phyloP scores from a whole-genome alignment of 2,113 vertebrate species.

The Coregonus clupeaformis region DNA sequence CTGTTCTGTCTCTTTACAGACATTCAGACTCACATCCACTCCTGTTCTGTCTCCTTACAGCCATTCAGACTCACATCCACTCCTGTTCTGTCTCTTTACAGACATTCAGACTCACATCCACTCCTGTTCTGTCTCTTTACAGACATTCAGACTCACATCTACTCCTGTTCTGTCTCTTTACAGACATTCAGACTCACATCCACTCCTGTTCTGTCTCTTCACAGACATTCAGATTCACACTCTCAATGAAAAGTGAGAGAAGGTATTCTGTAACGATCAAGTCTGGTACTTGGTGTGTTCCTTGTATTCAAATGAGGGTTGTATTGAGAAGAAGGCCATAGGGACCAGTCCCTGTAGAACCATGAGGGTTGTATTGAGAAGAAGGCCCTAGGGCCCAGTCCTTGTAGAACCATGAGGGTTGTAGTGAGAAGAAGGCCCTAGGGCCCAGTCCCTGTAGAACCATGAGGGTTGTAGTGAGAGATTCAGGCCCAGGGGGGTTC shows the following conservation, averaged over 20 bases:
- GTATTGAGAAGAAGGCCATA: constrained; percentile 62
- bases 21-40: constrained; percentile 22
- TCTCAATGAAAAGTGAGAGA: no score
- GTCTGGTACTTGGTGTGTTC: constrained; percentile 37
- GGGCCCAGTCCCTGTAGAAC: constrained; percentile 58
- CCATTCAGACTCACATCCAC: no score
- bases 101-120: no score
- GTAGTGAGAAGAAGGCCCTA: constrained; percentile 63
- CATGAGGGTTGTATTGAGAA: constrained; percentile 71
- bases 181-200: no score
- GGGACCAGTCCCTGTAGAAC: constrained; percentile 58
- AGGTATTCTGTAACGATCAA: constrained; percentile 56
- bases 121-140: no score
- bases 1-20: constrained; percentile 52
- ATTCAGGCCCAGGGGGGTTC: no score
- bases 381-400: constrained; percentile 36
- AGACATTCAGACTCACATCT: no score
- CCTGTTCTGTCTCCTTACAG: no score
- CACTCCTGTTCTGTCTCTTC: no score
- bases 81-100: no score
- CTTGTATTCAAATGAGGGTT: constrained; percentile 50
- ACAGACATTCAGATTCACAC: no score
- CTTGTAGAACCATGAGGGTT: constrained; percentile 73
- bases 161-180: no score
- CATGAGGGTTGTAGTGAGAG: constrained; percentile 73